Percentiles rank a stretch among this genome's conserved stretches.
Evolutionary conservation across 1,140 invertebrate genomes (phyloP).

Genomic region (Tetramorium simillimum): DNA sequence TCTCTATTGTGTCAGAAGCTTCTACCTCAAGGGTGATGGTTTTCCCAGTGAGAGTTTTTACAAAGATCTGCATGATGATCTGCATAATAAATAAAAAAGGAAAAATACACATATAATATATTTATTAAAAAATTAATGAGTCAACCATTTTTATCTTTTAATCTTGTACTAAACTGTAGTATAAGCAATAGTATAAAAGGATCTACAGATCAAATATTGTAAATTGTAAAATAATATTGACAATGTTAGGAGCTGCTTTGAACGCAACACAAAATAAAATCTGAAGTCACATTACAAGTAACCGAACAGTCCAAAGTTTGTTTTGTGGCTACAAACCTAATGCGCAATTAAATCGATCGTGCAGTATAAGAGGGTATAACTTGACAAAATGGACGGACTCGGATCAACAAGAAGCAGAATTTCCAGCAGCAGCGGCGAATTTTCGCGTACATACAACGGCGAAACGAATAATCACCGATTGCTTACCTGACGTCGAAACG

Average conservation of each 20-base stretch:
- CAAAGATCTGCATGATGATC: constrained; percentile 88
- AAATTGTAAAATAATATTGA: too few relatives aligned
- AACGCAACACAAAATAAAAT: too few relatives aligned
- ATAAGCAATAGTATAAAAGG: too few relatives aligned
- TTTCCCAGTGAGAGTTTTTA: constrained; percentile 90
- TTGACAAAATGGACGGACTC: neutral
- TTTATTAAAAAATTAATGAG: too few relatives aligned
- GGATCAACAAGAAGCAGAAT: neutral
- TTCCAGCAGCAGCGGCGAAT: neutral
- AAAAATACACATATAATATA: constrained; percentile 68
- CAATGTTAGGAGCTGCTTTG: too few relatives aligned
- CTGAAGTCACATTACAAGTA: too few relatives aligned
- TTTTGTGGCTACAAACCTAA: neutral
- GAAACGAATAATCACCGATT: neutral
- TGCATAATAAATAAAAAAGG: constrained; percentile 78
- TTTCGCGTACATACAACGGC: neutral
- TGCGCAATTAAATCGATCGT: neutral
- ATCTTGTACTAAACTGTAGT: too few relatives aligned
- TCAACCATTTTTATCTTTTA: too few relatives aligned
- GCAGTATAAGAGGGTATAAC: neutral
- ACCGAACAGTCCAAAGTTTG: too few relatives aligned
- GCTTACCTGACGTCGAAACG: constrained; percentile 10
- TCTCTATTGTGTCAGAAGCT: constrained; percentile 90
- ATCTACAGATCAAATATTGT: too few relatives aligned
- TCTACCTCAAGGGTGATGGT: constrained; percentile 92